A percentile compares a stretch with the other conserved stretches of the same genome.
These are phyloP conservation scores for Halcyon smyrnensis DNA, from an alignment of 2,797 vertebrate genomes.

Conservation along the genomic window DNA sequence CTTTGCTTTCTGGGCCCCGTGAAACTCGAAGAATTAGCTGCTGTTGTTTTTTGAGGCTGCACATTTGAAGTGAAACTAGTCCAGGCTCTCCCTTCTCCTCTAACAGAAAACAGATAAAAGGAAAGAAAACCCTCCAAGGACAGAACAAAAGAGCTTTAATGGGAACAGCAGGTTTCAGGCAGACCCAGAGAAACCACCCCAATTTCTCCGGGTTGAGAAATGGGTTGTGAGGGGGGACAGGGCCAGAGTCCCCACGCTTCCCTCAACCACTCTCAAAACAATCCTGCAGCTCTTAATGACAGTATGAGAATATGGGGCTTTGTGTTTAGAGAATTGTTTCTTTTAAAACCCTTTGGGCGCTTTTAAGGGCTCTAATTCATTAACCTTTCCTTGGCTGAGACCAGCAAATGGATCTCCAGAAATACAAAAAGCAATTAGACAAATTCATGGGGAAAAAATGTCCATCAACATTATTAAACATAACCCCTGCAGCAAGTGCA, in stretches of 20 bases:
- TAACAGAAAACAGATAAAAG: neutral
- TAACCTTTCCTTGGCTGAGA: constrained; percentile 41
- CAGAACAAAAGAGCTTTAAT: neutral
- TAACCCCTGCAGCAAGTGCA: neutral
- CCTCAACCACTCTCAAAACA: neutral
- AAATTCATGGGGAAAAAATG: neutral
- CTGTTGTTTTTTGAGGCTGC: neutral
- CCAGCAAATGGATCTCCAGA: constrained; percentile 1
- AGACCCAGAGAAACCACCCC: neutral
- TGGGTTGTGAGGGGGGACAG: neutral
- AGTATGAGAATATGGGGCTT: neutral
- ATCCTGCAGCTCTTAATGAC: neutral
- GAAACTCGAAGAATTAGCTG: neutral
- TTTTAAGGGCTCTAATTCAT: constrained; percentile 48
- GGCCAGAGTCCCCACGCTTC: neutral
- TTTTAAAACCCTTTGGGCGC: neutral
- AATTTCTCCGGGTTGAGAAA: neutral
- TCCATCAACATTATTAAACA: neutral
- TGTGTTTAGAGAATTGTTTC: neutral
- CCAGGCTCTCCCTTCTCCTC: neutral
- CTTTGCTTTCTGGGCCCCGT: neutral
- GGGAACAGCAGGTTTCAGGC: neutral
- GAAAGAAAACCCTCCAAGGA: neutral
- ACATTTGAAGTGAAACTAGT: neutral
- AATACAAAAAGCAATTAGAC: constrained; percentile 45